phyloP scores from a whole-genome alignment of 2,113 vertebrate genomes.

The Platysteira castanea region DNA sequence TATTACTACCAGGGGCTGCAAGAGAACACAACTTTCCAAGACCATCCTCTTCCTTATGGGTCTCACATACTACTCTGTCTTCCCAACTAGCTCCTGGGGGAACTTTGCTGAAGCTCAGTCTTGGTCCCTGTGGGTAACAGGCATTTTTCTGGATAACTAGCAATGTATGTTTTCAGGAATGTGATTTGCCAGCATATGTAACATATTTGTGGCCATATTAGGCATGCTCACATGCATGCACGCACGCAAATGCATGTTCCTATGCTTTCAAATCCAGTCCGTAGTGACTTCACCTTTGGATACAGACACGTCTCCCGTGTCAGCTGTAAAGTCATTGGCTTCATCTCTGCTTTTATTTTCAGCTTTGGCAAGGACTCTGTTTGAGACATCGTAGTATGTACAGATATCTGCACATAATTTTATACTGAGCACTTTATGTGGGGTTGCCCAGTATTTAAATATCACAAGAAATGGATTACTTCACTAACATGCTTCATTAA shows the following conservation, averaged over 20 bases:
- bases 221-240: not conserved
- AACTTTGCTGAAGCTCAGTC: not conserved
- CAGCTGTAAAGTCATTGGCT: not conserved
- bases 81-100: not conserved
- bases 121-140: not conserved
- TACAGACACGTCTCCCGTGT: not conserved
- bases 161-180: not conserved
- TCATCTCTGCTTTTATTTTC: not conserved
- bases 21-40: not conserved
- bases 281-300: not conserved
- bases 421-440: not conserved
- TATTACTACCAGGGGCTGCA: not conserved
- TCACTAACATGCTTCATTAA: not conserved
- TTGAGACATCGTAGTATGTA: not conserved
- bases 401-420: not conserved
- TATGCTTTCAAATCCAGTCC: not conserved
- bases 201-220: conserved; percentile 35
- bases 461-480: not conserved
- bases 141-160: not conserved
- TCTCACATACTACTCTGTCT: not conserved
- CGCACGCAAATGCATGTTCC: not conserved
- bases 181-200: not conserved
- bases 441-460: not conserved
- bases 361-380: not conserved
- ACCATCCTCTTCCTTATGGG: not conserved